Conservation (phyloP, 30 jellyfish, hydroid and myxozoan species). For the Morbakka virulenta region DNA sequence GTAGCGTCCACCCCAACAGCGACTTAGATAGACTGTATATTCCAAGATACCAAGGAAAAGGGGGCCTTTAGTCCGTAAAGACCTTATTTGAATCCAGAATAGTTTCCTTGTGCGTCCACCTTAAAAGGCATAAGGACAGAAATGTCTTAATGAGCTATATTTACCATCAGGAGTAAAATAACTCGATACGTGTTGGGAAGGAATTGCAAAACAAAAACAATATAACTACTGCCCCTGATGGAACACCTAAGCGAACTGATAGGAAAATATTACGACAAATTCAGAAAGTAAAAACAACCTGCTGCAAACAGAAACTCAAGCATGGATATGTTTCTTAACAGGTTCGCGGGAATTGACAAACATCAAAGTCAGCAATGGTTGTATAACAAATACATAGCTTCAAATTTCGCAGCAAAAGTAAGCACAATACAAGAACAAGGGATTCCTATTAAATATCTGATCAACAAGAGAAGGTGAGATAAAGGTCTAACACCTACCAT, state of each 20-base stretch:
- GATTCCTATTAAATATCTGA: too few species aligned
- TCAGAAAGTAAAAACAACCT: neutral
- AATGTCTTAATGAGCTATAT: neutral
- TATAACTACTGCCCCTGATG: neutral
- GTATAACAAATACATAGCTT: neutral
- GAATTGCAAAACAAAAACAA: neutral
- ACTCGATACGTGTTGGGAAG: neutral
- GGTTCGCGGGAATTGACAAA: too few species aligned
- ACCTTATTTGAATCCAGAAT: neutral
- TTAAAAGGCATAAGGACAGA: too few species aligned
- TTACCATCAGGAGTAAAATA: neutral
- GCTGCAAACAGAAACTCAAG: too few species aligned
- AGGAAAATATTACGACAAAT: neutral
- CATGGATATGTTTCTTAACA: neutral
- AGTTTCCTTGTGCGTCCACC: neutral
- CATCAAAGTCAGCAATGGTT: too few species aligned
- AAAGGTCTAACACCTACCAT: too few species aligned
- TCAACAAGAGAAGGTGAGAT: too few species aligned
- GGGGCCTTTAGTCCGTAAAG: neutral
- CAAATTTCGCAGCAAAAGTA: too few species aligned
- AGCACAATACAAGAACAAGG: too few species aligned
- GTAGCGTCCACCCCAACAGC: too few species aligned
- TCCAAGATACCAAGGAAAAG: neutral
- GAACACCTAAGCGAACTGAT: neutral
- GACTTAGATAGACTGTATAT: too few species aligned